A percentile compares a stretch with the other conserved stretches of the same genome.
These are phyloP conservation scores for Apodemus speciosus DNA, from an alignment of 2,113 vertebrate genomes.

Conservation along the genomic window DNA sequence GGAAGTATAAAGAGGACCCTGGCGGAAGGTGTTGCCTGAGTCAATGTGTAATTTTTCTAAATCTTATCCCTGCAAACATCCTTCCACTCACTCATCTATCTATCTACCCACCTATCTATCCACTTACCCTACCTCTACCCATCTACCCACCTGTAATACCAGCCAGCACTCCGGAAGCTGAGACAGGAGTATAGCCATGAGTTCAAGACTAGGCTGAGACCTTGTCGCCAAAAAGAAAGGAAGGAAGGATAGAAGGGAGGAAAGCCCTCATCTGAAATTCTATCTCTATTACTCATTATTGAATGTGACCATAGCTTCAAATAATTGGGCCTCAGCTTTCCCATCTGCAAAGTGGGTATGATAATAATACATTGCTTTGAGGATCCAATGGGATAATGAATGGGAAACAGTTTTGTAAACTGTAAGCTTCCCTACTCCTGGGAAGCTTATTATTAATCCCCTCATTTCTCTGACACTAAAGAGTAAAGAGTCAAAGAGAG, in stretches of 20 bases:
- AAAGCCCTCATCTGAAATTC: not conserved
- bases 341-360: not conserved
- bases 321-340: constrained; percentile 32
- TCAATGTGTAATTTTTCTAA: not conserved
- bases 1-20: not conserved
- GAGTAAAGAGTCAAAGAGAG: not conserved
- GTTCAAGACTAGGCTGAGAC: not conserved
- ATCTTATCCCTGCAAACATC: not conserved
- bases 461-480: not conserved
- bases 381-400: constrained; percentile 48
- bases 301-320: not conserved
- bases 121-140: not conserved
- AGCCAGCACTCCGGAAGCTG: not conserved
- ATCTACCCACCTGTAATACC: not conserved
- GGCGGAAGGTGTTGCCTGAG: not conserved
- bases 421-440: not conserved
- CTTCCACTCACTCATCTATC: not conserved
- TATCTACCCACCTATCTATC: not conserved
- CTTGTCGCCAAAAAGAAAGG: not conserved
- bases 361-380: not conserved
- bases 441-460: constrained; percentile 43
- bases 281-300: not conserved
- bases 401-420: constrained; percentile 43
- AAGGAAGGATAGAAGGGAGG: not conserved
- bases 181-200: not conserved